These are phyloP conservation scores for Pituophis catenifer DNA, from an alignment of 2,113 vertebrate genomes.

Conservation along the genomic window DNA sequence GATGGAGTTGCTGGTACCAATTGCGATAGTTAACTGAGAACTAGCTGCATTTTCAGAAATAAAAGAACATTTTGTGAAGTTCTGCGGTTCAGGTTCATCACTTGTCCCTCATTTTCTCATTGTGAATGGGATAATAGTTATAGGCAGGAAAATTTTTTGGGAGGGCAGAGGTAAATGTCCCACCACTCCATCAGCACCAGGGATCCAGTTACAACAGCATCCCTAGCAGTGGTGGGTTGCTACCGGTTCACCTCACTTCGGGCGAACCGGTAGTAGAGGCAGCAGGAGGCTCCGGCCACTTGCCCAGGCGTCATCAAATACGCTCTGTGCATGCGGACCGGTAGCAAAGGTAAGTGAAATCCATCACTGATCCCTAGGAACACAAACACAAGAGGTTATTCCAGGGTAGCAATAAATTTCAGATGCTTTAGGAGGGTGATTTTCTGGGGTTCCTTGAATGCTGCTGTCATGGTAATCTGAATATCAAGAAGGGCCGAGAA, in stretches of 20 bases:
- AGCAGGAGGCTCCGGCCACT: no score
- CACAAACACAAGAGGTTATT: not conserved
- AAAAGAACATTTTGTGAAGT: not conserved
- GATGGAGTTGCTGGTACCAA: not conserved
- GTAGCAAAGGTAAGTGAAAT: no score
- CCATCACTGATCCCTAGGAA: not conserved
- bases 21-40: not conserved
- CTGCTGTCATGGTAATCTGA: not conserved
- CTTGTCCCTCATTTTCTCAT: no score
- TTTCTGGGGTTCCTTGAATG: not conserved
- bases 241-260: no score
- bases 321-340: no score
- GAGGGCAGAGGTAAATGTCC: not conserved
- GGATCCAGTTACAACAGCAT: not conserved
- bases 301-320: no score
- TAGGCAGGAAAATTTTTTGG: not conserved
- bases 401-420: not conserved
- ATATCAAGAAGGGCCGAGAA: not conserved
- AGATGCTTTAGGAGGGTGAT: not conserved
- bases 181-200: not conserved
- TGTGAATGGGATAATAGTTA: not conserved
- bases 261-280: no score
- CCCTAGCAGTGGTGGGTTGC: no score
- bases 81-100: not conserved
- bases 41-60: not conserved